These are phyloP conservation scores for Helarctos malayanus DNA, from an alignment of 2,797 vertebrate species.

Conservation along the genomic window DNA sequence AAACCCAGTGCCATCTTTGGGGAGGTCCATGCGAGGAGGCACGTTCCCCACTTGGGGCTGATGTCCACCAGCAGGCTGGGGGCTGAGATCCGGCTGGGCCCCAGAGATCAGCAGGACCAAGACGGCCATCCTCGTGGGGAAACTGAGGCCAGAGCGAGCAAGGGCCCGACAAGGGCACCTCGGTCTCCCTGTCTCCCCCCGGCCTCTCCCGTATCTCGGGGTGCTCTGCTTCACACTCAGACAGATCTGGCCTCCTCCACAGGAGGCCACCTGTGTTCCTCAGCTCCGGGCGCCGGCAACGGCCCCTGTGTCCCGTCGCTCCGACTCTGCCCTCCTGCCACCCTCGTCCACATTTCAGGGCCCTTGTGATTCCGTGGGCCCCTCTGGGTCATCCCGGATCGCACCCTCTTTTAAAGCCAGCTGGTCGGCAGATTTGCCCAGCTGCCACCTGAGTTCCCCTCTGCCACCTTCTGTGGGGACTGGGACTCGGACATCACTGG, in stretches of 20 bases:
- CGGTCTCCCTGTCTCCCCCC: rapidly evolving
- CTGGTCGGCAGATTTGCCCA: rapidly evolving
- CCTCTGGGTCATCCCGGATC: rapidly evolving
- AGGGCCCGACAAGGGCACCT: too few species aligned
- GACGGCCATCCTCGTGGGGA: background rate
- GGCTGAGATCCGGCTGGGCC: too few species aligned
- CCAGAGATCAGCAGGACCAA: background rate
- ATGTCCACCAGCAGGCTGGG: background rate
- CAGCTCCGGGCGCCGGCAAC: rapidly evolving
- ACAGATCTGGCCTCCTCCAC: background rate
- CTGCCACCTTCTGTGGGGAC: background rate
- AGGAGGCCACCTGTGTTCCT: rapidly evolving
- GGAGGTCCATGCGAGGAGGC: rapidly evolving
- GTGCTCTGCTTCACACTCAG: background rate
- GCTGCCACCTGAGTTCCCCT: rapidly evolving
- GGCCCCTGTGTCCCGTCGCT: rapidly evolving
- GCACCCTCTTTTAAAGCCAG: too few species aligned
- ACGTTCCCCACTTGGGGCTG: background rate
- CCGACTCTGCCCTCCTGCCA: rapidly evolving
- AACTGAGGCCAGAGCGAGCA: background rate
- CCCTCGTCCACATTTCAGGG: rapidly evolving
- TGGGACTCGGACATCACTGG: rapidly evolving
- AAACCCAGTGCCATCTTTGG: rapidly evolving
- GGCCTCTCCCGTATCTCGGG: rapidly evolving
- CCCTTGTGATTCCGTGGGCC: rapidly evolving